These are phyloP conservation scores for Apotomis capreana DNA, from an alignment of 2,888 invertebrate genomes.

Conservation along the genomic window DNA sequence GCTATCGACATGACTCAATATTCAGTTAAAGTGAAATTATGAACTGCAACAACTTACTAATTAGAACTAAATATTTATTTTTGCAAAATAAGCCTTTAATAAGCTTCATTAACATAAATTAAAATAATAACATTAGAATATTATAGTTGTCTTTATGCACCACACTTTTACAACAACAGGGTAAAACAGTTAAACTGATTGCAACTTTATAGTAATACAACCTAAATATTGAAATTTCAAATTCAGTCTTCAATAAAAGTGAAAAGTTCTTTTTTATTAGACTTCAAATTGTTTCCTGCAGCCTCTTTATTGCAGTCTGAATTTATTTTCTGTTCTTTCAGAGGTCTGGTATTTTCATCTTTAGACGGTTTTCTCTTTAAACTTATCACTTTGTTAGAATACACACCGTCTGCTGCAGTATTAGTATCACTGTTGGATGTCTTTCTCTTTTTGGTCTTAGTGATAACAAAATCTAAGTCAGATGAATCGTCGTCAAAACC, in stretches of 20 bases:
- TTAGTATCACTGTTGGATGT: constrained; percentile 64
- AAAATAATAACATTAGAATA: constrained; percentile 14
- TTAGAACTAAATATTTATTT: constrained; percentile 3
- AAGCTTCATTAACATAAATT: background rate
- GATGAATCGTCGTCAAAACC: constrained; percentile 77
- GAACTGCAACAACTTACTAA: background rate
- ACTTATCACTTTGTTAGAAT: constrained; percentile 67
- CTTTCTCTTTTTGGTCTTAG: constrained; percentile 73
- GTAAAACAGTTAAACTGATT: constrained; percentile 1
- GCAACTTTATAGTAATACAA: constrained; percentile 12
- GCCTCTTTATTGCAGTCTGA: constrained; percentile 50
- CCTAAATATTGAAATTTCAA: constrained; percentile 16
- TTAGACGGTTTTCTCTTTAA: constrained; percentile 72
- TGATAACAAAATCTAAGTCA: constrained; percentile 71
- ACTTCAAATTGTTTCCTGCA: constrained; percentile 52
- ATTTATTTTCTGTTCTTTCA: constrained; percentile 64
- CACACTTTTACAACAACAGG: constrained; percentile 18
- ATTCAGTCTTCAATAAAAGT: constrained; percentile 66
- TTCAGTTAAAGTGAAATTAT: no score
- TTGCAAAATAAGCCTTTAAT: constrained; percentile 2
- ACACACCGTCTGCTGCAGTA: constrained; percentile 55
- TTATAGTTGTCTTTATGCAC: constrained; percentile 14
- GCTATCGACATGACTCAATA: no score
- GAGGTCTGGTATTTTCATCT: constrained; percentile 65
- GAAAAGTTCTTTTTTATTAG: constrained; percentile 56